phyloP scores from a whole-genome alignment of 2,797 vertebrate species.

The Syncerus caffer region DNA sequence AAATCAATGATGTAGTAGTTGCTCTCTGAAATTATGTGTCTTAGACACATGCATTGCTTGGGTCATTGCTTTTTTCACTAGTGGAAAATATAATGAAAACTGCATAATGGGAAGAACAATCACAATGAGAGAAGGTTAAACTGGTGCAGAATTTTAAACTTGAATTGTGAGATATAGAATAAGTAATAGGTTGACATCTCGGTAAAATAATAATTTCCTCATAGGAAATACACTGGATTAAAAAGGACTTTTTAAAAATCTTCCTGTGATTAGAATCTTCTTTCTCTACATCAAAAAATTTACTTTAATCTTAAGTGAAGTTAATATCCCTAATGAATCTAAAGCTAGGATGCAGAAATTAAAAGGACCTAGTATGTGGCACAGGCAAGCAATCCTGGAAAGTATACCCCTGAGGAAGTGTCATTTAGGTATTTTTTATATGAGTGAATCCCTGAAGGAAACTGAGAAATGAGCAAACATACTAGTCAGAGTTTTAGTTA shows the following conservation, averaged over 20 bases:
- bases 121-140: constrained; percentile 6
- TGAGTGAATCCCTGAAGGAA: neutral
- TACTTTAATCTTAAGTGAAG: neutral
- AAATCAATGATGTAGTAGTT: constrained; percentile 36
- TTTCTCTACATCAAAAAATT: neutral
- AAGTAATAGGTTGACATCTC: neutral
- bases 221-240: neutral
- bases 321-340: neutral
- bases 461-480: neutral
- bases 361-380: neutral
- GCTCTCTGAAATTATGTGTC: constrained; percentile 44
- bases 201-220: neutral
- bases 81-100: constrained; percentile 56
- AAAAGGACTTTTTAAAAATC: neutral
- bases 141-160: constrained; percentile 36
- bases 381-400: neutral
- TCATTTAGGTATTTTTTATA: neutral
- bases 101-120: constrained; percentile 36
- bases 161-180: neutral
- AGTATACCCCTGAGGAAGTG: neutral
- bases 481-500: neutral
- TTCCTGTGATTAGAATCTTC: neutral
- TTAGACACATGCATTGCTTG: constrained; percentile 27
- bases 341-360: neutral
- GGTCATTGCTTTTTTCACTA: constrained; percentile 45